These are phyloP conservation scores for Epinotia brunnichana DNA, from an alignment of 2,888 invertebrate genomes.

Conservation along the genomic window DNA sequence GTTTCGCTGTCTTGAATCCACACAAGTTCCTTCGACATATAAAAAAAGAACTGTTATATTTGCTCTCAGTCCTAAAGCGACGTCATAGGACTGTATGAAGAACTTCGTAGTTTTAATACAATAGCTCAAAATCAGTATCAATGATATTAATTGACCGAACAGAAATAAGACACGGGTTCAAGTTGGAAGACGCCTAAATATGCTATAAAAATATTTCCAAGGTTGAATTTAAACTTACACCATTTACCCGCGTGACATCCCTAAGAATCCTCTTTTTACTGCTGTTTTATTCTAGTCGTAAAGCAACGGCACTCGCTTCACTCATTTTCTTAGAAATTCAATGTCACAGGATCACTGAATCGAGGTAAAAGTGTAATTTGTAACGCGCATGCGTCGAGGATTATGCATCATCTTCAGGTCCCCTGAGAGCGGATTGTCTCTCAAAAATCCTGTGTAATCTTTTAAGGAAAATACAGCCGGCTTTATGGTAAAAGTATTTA, in stretches of 20 bases:
- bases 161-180: too few species aligned
- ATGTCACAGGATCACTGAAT: constrained; percentile 43
- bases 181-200: neutral
- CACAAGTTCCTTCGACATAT: too few species aligned
- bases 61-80: too few species aligned
- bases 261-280: constrained; percentile 44
- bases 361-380: constrained; percentile 42
- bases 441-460: constrained; percentile 17
- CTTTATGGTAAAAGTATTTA: constrained; percentile 24
- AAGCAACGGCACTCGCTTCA: constrained; percentile 42
- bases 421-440: neutral
- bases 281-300: constrained; percentile 47
- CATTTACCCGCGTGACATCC: constrained; percentile 1
- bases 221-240: neutral
- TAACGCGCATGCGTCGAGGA: constrained; percentile 33
- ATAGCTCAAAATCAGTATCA: too few species aligned
- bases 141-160: too few species aligned
- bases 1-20: too few species aligned
- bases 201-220: neutral
- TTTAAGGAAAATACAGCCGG: constrained; percentile 3
- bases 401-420: constrained; percentile 7
- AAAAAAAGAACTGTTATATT: too few species aligned
- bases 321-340: constrained; percentile 45
- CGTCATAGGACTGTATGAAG: too few species aligned
- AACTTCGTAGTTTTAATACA: too few species aligned